phyloP scores from a whole-genome alignment of 1,140 invertebrate species.

The Dendrolimus punctatus region DNA sequence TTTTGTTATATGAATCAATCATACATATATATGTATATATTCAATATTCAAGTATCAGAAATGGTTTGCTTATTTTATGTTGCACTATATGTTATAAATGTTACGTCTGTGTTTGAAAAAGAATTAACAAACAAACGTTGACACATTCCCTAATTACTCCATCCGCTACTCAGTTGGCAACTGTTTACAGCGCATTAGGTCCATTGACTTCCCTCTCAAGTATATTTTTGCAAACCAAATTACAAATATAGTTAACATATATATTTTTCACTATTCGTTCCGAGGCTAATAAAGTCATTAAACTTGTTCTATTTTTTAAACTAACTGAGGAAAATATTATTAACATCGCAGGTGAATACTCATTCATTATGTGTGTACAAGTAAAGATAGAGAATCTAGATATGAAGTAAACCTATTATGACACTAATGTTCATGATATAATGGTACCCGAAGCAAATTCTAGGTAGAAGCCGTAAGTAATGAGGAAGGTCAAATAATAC shows the following conservation, averaged over 20 bases:
- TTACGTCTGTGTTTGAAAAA: too few relatives aligned
- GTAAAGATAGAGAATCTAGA: too few relatives aligned
- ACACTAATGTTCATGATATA: not conserved
- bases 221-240: slow-evolving; percentile 1
- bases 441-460: slow-evolving; percentile 10
- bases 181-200: not conserved
- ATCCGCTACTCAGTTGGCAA: too few relatives aligned
- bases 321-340: slow-evolving; percentile 6
- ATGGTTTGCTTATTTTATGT: too few relatives aligned
- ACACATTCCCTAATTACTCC: too few relatives aligned
- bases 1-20: too few relatives aligned
- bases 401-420: not conserved
- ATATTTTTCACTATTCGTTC: not conserved
- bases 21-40: too few relatives aligned
- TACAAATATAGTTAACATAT: slow-evolving; percentile 2
- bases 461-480: slow-evolving; percentile 32
- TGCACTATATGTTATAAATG: too few relatives aligned
- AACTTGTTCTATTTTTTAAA: slow-evolving; percentile 7
- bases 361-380: too few relatives aligned
- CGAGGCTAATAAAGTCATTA: slow-evolving; percentile 5
- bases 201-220: slow-evolving; percentile 2
- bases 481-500: slow-evolving; percentile 34
- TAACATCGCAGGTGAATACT: not conserved
- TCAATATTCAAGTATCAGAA: too few relatives aligned
- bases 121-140: too few relatives aligned